phyloP scores from a whole-genome alignment of 2,888 invertebrate species.

The Drosophila borborema region DNA sequence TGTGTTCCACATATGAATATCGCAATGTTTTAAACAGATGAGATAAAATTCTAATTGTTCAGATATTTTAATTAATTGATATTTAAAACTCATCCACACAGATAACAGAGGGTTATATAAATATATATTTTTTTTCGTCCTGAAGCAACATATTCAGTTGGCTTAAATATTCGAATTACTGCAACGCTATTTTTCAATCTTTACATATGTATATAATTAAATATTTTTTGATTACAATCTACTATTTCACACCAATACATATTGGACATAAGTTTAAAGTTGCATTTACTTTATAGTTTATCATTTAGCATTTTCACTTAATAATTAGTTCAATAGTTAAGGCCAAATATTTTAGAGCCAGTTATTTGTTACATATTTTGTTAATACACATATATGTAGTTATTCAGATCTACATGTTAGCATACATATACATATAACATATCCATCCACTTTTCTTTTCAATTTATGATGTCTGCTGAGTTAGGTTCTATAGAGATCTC shows the following conservation, averaged over 20 bases:
- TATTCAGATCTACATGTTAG: neutral
- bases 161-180: slow-evolving; percentile 6
- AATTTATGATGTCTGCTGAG: neutral
- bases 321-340: slow-evolving; percentile 50
- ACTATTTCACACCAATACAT: slow-evolving; percentile 26
- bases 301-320: slow-evolving; percentile 30
- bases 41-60: slow-evolving; percentile 3
- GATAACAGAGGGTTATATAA: neutral
- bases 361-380: slow-evolving; percentile 33
- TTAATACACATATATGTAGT: slow-evolving; percentile 27
- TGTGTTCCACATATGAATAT: slow-evolving; percentile 5
- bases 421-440: slow-evolving; percentile 1
- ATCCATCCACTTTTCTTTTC: neutral
- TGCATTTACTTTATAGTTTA: slow-evolving; percentile 13
- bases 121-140: neutral
- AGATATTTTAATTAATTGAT: slow-evolving; percentile 6
- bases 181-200: slow-evolving; percentile 8
- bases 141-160: slow-evolving; percentile 10
- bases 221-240: slow-evolving; percentile 28
- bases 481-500: neutral
- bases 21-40: slow-evolving; percentile 9
- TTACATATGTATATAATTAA: slow-evolving; percentile 6
- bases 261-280: slow-evolving; percentile 25
- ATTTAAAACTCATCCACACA: slow-evolving; percentile 2
- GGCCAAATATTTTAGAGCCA: slow-evolving; percentile 38